Conservation (phyloP, 2,888 invertebrate species). For the Halictus quadricinctus region DNA sequence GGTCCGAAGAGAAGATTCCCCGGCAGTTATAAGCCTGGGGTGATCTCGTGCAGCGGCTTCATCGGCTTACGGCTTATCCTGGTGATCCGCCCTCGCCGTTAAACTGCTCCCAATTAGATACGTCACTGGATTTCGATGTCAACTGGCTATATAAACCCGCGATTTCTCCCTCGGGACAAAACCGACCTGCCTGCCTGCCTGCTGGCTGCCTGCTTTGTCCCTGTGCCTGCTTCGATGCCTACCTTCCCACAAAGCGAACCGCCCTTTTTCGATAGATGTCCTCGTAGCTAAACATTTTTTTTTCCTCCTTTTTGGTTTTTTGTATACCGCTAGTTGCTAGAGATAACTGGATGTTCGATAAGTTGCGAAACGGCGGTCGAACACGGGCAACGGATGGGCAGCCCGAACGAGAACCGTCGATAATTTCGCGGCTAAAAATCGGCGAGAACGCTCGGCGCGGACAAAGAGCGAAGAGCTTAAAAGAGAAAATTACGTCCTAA, state of each 20-base stretch:
- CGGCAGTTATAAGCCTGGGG: conserved; percentile 79
- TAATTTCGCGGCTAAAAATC: not conserved
- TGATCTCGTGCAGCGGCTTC: conserved; percentile 77
- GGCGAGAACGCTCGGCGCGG: not conserved
- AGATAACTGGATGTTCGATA: not conserved
- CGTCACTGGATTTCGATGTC: conserved; percentile 81
- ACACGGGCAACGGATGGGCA: not conserved
- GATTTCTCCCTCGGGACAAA: conserved; percentile 72
- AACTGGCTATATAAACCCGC: conserved; percentile 66
- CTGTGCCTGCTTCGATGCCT: not conserved
- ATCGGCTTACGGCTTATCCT: conserved; percentile 78
- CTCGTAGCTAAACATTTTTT: not conserved
- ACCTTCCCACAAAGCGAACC: not conserved
- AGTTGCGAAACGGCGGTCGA: not conserved
- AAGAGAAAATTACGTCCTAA: conserved; percentile 37
- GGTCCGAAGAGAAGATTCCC: conserved; percentile 70
- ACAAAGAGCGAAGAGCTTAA: not conserved
- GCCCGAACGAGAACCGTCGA: not conserved
- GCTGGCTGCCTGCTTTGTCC: not conserved
- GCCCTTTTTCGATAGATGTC: not conserved
- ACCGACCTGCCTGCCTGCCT: not conserved
- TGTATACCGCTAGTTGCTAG: not conserved
- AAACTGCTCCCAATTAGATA: conserved; percentile 82
- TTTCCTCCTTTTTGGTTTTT: not conserved
- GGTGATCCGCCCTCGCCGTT: conserved; percentile 73